Percentiles rank a stretch among this genome's conserved stretches.
Evolutionary conservation across 1,140 invertebrate genomes (phyloP).

Genomic region (Cardiocondyla obscurior): DNA sequence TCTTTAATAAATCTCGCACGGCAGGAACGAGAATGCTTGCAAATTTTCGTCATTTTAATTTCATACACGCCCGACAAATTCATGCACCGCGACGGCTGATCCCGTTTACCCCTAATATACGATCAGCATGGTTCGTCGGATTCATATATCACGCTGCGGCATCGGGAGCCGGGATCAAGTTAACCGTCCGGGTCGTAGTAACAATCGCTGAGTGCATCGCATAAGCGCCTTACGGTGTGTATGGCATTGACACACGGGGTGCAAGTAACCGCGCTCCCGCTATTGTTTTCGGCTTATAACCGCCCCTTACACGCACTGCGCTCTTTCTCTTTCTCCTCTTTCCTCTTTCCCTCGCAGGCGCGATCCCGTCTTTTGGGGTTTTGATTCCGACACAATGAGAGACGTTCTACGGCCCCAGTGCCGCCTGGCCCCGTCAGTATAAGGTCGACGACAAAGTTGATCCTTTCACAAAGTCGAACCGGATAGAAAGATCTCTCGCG

Average conservation of each 20-base stretch:
- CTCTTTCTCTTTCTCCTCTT: conserved; percentile 6
- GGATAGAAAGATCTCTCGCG: conserved; percentile 52
- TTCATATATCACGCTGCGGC: conserved; percentile 59
- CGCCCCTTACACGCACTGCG: conserved; percentile 46
- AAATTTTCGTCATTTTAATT: conserved; percentile 38
- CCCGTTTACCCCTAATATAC: conserved; percentile 37
- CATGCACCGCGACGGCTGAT: conserved; percentile 51
- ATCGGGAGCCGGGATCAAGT: conserved; percentile 64
- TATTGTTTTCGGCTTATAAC: conserved; percentile 72
- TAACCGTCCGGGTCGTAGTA: conserved; percentile 63
- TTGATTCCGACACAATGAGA: conserved; percentile 61
- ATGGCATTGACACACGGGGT: conserved; percentile 68
- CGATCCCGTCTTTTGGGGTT: conserved; percentile 48
- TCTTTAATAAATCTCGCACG: not conserved
- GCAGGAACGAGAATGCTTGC: not conserved
- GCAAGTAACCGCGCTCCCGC: conserved; percentile 65
- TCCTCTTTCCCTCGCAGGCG: not conserved
- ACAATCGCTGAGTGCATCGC: conserved; percentile 64
- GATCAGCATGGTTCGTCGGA: conserved; percentile 67
- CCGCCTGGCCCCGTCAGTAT: conserved; percentile 46
- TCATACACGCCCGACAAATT: conserved; percentile 52
- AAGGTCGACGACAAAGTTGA: conserved; percentile 17
- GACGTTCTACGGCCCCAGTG: conserved; percentile 38
- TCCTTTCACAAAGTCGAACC: conserved; percentile 15
- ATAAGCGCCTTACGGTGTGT: conserved; percentile 70